A percentile compares a stretch with the other conserved stretches of the same genome.
These are phyloP conservation scores for Elaeidobius kamerunicus DNA, from an alignment of 2,888 invertebrate genomes.

Conservation along the genomic window DNA sequence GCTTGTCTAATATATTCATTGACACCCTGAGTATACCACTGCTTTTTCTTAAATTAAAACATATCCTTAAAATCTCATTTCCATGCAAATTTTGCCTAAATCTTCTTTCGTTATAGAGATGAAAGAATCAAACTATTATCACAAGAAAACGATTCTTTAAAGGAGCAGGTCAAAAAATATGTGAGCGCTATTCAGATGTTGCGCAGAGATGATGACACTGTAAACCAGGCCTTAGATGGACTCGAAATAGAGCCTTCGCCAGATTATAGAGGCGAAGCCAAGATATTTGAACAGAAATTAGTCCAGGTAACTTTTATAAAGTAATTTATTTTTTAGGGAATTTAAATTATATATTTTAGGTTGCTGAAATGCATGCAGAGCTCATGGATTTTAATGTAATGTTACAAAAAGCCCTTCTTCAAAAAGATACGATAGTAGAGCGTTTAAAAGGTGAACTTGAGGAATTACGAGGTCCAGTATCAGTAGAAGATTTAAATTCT, in stretches of 20 bases:
- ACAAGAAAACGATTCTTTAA: constrained; percentile 77
- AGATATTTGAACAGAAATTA: constrained; percentile 79
- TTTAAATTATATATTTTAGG: constrained; percentile 56
- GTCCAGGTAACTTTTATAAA: constrained; percentile 62
- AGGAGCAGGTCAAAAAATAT: constrained; percentile 82
- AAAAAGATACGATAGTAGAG: constrained; percentile 60
- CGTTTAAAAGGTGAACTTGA: constrained; percentile 62
- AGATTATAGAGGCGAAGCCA: constrained; percentile 65
- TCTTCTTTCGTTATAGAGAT: constrained; percentile 31
- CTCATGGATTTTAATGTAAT: constrained; percentile 88
- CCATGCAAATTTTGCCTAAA: too few species aligned
- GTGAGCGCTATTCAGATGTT: constrained; percentile 86
- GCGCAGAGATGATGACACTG: constrained; percentile 51
- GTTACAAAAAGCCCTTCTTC: constrained; percentile 67
- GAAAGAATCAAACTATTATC: constrained; percentile 43
- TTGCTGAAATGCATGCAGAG: constrained; percentile 93
- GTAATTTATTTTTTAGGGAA: neutral
- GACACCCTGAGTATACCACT: too few species aligned
- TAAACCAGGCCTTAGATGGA: constrained; percentile 44
- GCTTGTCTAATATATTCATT: too few species aligned
- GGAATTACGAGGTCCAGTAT: constrained; percentile 62
- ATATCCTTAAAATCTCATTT: too few species aligned
- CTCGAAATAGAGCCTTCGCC: constrained; percentile 46
- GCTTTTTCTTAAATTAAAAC: too few species aligned
- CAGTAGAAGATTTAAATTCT: constrained; percentile 48